A percentile compares a stretch with the other conserved stretches of the same genome.
Evolutionary conservation across 2,113 vertebrate genomes (phyloP).

Genomic region (Equus przewalskii): DNA sequence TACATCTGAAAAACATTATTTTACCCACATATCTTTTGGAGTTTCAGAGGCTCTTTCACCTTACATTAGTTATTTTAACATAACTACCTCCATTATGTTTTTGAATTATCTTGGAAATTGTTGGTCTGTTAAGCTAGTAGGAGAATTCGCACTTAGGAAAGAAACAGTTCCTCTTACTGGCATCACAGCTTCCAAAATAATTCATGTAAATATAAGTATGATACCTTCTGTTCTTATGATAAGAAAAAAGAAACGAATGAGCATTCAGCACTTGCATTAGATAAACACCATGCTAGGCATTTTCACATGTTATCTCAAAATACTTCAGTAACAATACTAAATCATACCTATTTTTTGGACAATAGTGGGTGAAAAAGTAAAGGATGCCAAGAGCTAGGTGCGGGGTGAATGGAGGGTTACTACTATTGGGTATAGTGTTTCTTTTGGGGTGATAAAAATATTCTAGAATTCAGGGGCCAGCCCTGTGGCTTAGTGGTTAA

Average conservation of each 20-base stretch:
- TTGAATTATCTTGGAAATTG: neutral
- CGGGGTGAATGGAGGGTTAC: neutral
- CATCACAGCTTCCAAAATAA: conserved; percentile 16
- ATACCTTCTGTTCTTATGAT: neutral
- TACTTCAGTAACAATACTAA: neutral
- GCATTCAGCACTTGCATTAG: neutral
- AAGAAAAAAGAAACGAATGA: conserved; percentile 29
- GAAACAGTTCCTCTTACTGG: neutral
- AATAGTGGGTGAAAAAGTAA: neutral
- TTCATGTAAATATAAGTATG: neutral
- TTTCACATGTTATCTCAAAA: conserved; percentile 33
- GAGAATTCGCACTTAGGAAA: conserved; percentile 38
- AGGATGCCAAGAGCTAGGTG: neutral
- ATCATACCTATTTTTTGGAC: neutral
- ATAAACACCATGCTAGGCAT: neutral
- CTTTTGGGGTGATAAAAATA: neutral
- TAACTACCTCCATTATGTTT: neutral
- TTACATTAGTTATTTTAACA: neutral
- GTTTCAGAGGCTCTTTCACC: neutral
- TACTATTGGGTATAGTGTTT: neutral
- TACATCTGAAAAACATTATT: neutral
- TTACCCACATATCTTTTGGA: neutral
- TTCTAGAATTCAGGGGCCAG: neutral
- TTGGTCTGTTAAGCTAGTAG: conserved; percentile 36
- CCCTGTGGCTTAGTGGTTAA: no score